Percentiles rank a stretch among this genome's conserved stretches.
Conservation (phyloP, 2,797 vertebrate genomes). For the Gymnopithys bicolor region DNA sequence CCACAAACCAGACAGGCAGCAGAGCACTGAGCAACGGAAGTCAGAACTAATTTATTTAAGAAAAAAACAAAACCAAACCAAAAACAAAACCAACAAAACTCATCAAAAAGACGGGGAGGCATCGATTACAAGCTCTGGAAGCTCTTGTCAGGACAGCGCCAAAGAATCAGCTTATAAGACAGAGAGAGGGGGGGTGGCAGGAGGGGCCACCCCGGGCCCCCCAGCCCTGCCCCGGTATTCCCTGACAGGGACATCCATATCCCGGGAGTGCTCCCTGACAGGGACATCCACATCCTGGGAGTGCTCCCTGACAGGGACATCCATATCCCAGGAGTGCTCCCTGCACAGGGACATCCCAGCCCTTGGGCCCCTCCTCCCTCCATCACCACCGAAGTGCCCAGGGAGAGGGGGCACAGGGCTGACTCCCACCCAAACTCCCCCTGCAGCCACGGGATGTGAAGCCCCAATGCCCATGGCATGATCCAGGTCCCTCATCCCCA, state of each 20-base stretch:
- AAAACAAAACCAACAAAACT: not conserved
- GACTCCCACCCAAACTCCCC: not conserved
- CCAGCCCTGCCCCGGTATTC: not conserved
- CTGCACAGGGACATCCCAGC: not conserved
- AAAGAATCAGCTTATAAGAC: slow-evolving; percentile 36
- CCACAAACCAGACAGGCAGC: not conserved
- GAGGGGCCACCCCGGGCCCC: not conserved
- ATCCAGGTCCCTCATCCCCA: not conserved
- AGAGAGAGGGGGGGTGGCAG: slow-evolving; percentile 5
- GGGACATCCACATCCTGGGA: too few species aligned
- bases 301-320: not conserved
- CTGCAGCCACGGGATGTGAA: rapidly evolving
- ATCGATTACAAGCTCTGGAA: slow-evolving; percentile 72
- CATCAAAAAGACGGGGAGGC: slow-evolving; percentile 29
- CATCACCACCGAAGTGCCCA: slow-evolving; percentile 7
- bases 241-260: too few species aligned
- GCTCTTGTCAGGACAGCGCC: slow-evolving; percentile 60
- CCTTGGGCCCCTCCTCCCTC: not conserved
- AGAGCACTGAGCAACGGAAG: not conserved
- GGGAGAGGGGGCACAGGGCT: not conserved
- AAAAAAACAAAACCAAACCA: not conserved
- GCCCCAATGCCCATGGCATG: rapidly evolving
- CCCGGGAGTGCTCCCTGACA: too few species aligned
- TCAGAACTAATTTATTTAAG: slow-evolving; percentile 75
- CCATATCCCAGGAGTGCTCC: not conserved